Percentiles rank a stretch among this genome's conserved stretches.
Conservation (phyloP, 2,797 vertebrate species). For the Poecilia velifera region DNA sequence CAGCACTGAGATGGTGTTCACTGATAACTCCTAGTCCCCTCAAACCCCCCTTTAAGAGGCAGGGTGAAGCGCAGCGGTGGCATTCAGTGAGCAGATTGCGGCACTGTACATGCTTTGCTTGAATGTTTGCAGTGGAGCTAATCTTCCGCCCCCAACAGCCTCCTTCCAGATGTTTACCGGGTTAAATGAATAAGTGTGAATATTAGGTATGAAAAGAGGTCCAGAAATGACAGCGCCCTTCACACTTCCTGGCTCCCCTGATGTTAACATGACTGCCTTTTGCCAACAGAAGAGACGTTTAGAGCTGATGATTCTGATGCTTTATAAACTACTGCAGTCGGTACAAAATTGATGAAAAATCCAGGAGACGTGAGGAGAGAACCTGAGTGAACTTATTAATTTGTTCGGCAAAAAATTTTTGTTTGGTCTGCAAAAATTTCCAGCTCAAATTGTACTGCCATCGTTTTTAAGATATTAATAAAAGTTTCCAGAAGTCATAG, state of each 20-base stretch:
- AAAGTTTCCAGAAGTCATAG: too few species aligned
- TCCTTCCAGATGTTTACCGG: conserved; percentile 47
- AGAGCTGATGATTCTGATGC: neutral
- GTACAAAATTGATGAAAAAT: neutral
- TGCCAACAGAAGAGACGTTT: neutral
- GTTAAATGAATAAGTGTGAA: conserved; percentile 23
- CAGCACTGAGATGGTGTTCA: conserved; percentile 54
- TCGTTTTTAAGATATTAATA: too few species aligned
- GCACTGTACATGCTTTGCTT: conserved; percentile 3
- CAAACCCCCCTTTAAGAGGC: conserved; percentile 21
- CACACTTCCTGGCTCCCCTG: neutral
- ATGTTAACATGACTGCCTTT: neutral
- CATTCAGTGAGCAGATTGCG: conserved; percentile 7
- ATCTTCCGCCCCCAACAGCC: conserved; percentile 22
- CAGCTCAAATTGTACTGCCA: too few species aligned
- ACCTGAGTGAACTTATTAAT: too few species aligned
- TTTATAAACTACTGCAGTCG: neutral
- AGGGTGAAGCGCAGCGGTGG: conserved; percentile 11
- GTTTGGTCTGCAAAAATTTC: too few species aligned
- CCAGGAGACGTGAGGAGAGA: too few species aligned
- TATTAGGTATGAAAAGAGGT: neutral
- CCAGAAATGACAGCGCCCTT: conserved; percentile 4
- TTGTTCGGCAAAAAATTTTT: too few species aligned
- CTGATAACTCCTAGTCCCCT: conserved; percentile 52
- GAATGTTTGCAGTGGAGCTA: conserved; percentile 8